These are phyloP conservation scores for Pherbina coryleti DNA, from an alignment of 2,888 invertebrate genomes.

Conservation along the genomic window DNA sequence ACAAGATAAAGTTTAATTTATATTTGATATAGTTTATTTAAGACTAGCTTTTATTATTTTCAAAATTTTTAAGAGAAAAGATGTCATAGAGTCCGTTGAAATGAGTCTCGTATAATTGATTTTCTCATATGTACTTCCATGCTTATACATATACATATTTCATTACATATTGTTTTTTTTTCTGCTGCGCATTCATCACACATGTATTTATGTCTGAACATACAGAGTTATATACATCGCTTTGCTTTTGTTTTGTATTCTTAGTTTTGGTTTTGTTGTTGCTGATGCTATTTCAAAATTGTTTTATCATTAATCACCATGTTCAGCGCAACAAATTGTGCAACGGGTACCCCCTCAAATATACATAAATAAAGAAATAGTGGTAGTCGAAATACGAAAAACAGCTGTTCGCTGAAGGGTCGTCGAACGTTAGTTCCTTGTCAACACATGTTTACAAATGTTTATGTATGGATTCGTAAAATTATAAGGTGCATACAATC, in stretches of 20 bases:
- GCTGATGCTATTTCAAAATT: background rate
- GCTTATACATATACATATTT: background rate
- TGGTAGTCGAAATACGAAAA: conserved; percentile 13
- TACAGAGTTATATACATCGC: background rate
- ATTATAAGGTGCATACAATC: background rate
- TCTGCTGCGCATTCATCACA: conserved; percentile 7
- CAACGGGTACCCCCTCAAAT: conserved; percentile 7
- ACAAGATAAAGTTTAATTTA: too few relatives aligned
- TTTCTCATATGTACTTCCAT: conserved; percentile 5
- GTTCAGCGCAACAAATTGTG: conserved; percentile 13
- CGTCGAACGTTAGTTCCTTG: conserved; percentile 33
- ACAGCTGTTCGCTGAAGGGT: conserved; percentile 47
- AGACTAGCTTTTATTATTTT: too few relatives aligned
- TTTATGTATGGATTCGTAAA: background rate
- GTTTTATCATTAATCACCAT: conserved; percentile 29
- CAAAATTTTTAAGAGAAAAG: background rate
- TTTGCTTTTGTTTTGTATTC: conserved; percentile 1
- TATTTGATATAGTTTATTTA: too few relatives aligned
- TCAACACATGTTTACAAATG: background rate
- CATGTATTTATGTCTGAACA: conserved; percentile 16
- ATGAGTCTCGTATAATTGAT: background rate
- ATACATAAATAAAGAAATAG: conserved; percentile 41
- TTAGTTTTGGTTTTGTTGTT: background rate
- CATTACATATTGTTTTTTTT: conserved; percentile 16
- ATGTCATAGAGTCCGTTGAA: background rate